phyloP scores from a whole-genome alignment of 2,113 vertebrate genomes.

The Misgurnus mizolepis region DNA sequence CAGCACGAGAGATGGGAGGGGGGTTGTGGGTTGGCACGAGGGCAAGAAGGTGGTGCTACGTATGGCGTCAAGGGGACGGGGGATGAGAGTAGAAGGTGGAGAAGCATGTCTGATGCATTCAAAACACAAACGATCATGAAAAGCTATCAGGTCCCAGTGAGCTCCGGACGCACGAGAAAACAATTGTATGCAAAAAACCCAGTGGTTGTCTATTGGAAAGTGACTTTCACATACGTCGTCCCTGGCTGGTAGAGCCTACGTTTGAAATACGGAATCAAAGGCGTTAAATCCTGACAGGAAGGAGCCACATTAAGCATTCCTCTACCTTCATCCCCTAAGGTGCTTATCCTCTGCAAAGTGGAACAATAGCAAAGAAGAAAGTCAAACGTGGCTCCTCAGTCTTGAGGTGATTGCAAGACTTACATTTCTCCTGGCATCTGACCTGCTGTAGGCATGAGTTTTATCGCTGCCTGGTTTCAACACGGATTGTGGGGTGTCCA shows the following conservation, averaged over 20 bases:
- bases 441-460: background rate
- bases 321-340: slow-evolving; percentile 64
- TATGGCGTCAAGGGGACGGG: background rate
- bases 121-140: slow-evolving; percentile 46
- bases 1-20: background rate
- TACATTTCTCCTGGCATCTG: slow-evolving; percentile 24
- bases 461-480: background rate
- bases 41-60: slow-evolving; percentile 23
- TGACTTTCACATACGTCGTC: slow-evolving; percentile 66
- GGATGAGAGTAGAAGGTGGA: background rate
- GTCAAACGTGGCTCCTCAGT: slow-evolving; percentile 48
- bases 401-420: slow-evolving; percentile 26
- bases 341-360: slow-evolving; percentile 65
- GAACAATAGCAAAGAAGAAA: slow-evolving; percentile 58
- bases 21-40: slow-evolving; percentile 17
- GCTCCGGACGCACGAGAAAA: slow-evolving; percentile 35
- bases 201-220: slow-evolving; percentile 62
- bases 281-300: slow-evolving; percentile 62
- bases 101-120: slow-evolving; percentile 28
- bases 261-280: slow-evolving; percentile 69
- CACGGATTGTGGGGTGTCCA: background rate
- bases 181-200: slow-evolving; percentile 50
- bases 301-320: slow-evolving; percentile 65
- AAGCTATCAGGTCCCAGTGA: slow-evolving; percentile 35
- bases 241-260: slow-evolving; percentile 56